A percentile compares a stretch with the other conserved stretches of the same genome.
Evolutionary conservation across 2,888 invertebrate species (phyloP).

Genomic region (Hirtodrosophila cameraria): DNA sequence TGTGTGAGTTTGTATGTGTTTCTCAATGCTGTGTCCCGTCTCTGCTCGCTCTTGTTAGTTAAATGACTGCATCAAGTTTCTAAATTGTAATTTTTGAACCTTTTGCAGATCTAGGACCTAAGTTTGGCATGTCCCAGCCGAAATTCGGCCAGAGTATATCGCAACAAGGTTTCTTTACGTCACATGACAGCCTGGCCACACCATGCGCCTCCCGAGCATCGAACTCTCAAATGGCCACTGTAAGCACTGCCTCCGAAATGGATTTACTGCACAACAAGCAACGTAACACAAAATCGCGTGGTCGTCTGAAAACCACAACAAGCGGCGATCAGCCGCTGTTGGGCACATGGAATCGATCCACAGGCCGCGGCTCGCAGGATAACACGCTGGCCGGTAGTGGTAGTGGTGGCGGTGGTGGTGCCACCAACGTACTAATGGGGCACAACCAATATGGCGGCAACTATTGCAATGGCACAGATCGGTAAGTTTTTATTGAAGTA

Average conservation of each 20-base stretch:
- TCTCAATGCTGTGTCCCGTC: background rate
- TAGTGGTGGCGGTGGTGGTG: conserved; percentile 74
- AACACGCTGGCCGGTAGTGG: conserved; percentile 85
- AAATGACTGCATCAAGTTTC: background rate
- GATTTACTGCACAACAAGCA: conserved; percentile 87
- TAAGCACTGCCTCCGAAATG: conserved; percentile 88
- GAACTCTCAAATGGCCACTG: conserved; percentile 85
- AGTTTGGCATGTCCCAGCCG: conserved; percentile 89
- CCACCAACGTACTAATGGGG: conserved; percentile 82
- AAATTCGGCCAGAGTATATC: conserved; percentile 84
- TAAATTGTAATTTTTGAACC: conserved; percentile 19
- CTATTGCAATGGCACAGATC: conserved; percentile 88
- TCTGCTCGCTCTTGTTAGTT: no score
- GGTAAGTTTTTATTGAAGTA: no score
- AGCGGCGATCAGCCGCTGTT: conserved; percentile 89
- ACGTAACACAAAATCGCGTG: conserved; percentile 86
- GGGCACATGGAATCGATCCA: conserved; percentile 88
- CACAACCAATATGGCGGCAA: conserved; percentile 87
- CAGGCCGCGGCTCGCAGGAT: conserved; percentile 85
- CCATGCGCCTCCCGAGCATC: conserved; percentile 88
- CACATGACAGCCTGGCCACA: conserved; percentile 90
- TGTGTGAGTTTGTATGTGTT: background rate
- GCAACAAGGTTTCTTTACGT: conserved; percentile 88
- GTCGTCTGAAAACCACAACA: conserved; percentile 87
- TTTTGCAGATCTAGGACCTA: conserved; percentile 89